Base-by-base conservation (phyloP, 2,797 vertebrate species). In the Clamator glandarius region DNA sequence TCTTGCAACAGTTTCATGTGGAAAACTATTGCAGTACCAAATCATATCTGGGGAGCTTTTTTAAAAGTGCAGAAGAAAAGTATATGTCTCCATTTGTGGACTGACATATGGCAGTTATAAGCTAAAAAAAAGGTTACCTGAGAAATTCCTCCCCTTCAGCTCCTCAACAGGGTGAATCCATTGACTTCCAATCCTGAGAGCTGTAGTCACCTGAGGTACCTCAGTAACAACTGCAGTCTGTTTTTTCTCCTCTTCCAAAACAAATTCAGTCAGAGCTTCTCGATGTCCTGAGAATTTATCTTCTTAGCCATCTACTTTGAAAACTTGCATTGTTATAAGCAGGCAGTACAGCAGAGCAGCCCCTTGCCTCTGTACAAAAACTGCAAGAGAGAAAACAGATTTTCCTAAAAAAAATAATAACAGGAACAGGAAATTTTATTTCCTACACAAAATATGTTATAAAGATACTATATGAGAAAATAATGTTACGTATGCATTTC, bases 401-500 rank as follows among this genome's bases (percentile, higher is more conserved):
- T 90, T 96, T 89, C 82, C 80, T 50, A 50, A 72, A 89, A 73
- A 62, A 94, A 91, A 92, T 55, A 91, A 28, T 6, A 84, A 91
- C 31, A 92, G 69, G 78, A 91, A 93, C 11, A 74, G 87, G 73
- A 96, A 96, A 95, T 92, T 92, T 83, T 29, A 70, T 95, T 94
- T 95, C 62, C 64, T 87, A 54, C 39, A 54, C 89, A 84, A 94
- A 93, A 92, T 83, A 50, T 6, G 12, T 11, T 54, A 70, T 62
- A 80, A 66, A 64, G n/a, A 20, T 44, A 62, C 35, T 36, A 33
- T 3, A 16, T 0, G 0, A 39, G 25, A 48, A 55, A 73, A 66
- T 7, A 73, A 6, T 4, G 52, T 51, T 61, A 50, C 10, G 33
- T 66, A 44, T 0, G 2, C 33, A 20, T 91, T 64, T 80, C 50